Evolutionary conservation across 2,113 vertebrate genomes (phyloP), one percentile per base, ranked within the genome.

Genomic region (Ochotona princeps): DNA sequence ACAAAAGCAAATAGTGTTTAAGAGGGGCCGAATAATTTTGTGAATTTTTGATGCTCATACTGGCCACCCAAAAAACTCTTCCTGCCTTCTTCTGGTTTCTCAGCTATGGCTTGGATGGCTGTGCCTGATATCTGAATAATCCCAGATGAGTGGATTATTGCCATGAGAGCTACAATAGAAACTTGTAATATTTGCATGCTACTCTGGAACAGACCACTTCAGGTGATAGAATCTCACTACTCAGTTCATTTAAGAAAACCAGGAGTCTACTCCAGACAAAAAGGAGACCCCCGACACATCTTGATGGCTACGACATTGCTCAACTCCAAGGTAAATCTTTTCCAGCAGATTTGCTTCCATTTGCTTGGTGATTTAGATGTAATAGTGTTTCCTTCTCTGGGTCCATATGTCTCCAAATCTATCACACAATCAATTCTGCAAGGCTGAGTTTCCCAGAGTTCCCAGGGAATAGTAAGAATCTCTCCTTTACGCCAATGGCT

Each of bases 141-240:
- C 60, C 57, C 21, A 49, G 38, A 11, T 26, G 94, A 90, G 38
- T 18, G 63, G 88, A 66, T 28, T 23, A 26, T 81, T 87, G 54
- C 73, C 20, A 4, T 28, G 21, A 87, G 0, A 91, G 66, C 10
- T 49, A 76, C 12, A 20, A 79, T 2, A 89, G 83, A 93, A 85
- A 83, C 66, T 87, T 49, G 28, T 25, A 63, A 82, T 74, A 94
- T 80, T 84, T 49, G 32, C 20, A 11, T 73, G 82, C 91, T 92
- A 91, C 85, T 57, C 67, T 35, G 84, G 85, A 72, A 82, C 93
- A 94, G 57, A 90, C 14, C 1, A 3, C 30, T 49, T 73, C 87
- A 82, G 54, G 76, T 38, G 20, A 44, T 9, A 83, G 57, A 72
- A 49, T 44, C 23, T 76, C 66, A 89, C 76, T 91, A 35, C 61